phyloP scores from a whole-genome alignment of 2,888 invertebrate genomes.

The Drosophila emarginata region DNA sequence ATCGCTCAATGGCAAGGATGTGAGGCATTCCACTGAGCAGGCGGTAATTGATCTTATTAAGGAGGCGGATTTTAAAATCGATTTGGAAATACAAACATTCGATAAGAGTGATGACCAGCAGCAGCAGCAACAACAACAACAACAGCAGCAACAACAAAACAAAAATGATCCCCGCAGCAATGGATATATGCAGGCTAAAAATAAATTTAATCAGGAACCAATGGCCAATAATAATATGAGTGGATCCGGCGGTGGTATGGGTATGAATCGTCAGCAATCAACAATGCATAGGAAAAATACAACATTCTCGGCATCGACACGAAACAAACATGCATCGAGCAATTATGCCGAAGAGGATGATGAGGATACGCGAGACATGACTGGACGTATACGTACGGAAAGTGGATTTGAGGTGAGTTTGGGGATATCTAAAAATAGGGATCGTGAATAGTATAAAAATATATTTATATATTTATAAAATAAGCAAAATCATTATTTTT shows the following conservation, averaged over 20 bases:
- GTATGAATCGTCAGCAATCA: slow-evolving; percentile 50
- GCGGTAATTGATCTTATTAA: slow-evolving; percentile 97
- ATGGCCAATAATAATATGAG: slow-evolving; percentile 42
- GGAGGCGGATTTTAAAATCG: slow-evolving; percentile 93
- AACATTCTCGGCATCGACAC: slow-evolving; percentile 65
- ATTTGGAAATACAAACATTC: slow-evolving; percentile 92
- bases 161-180: slow-evolving; percentile 74
- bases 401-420: slow-evolving; percentile 88
- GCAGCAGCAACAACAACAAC: neutral
- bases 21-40: slow-evolving; percentile 95
- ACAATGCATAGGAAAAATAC: slow-evolving; percentile 55
- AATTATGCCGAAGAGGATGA: slow-evolving; percentile 83
- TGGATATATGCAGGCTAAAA: slow-evolving; percentile 70
- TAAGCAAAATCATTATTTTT: slow-evolving; percentile 1
- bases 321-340: slow-evolving; percentile 51
- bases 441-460: too few relatives aligned
- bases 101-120: slow-evolving; percentile 67
- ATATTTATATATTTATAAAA: too few relatives aligned
- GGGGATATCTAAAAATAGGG: too few relatives aligned
- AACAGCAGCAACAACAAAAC: slow-evolving; percentile 16
- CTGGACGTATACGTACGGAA: slow-evolving; percentile 90
- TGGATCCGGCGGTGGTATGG: slow-evolving; percentile 34
- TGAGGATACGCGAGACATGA: slow-evolving; percentile 89
- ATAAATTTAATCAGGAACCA: slow-evolving; percentile 68
- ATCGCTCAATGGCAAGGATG: slow-evolving; percentile 95